phyloP scores from a whole-genome alignment of 2,888 invertebrate genomes.

The Rhogogaster chlorosoma region DNA sequence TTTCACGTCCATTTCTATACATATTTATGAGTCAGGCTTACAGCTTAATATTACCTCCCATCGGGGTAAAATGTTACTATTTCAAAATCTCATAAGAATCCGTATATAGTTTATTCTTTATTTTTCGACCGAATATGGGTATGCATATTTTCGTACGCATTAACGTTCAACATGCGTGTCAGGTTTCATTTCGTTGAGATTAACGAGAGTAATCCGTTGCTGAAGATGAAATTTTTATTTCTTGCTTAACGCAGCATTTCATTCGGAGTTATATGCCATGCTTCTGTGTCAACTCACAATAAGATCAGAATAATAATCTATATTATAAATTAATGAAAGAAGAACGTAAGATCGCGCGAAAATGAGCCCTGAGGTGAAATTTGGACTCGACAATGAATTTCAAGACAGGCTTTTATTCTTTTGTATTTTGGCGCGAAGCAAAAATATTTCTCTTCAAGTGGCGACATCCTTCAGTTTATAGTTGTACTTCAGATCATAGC shows the following conservation, averaged over 20 bases:
- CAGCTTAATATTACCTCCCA: background rate
- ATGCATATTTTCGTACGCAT: background rate
- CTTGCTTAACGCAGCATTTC: background rate
- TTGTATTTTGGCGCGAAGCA: background rate
- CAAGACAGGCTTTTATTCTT: background rate
- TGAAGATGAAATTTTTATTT: background rate
- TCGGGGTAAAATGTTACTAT: background rate
- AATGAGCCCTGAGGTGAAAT: no score
- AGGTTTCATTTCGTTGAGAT: background rate
- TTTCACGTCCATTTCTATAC: background rate
- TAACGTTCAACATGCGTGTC: background rate
- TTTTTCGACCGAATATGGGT: background rate
- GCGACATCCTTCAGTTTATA: slow-evolving; percentile 17
- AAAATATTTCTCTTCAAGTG: background rate
- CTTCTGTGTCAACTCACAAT: no score
- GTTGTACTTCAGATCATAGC: slow-evolving; percentile 2
- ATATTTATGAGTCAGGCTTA: background rate
- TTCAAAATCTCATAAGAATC: background rate
- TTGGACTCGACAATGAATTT: no score
- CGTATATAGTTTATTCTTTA: background rate
- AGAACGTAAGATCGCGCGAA: no score
- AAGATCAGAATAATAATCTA: no score
- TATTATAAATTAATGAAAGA: no score
- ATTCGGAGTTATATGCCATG: background rate
- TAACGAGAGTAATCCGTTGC: background rate